These are phyloP conservation scores for Tanaodytes sp. DNA, from an alignment of 2,888 invertebrate species.

Conservation along the genomic window DNA sequence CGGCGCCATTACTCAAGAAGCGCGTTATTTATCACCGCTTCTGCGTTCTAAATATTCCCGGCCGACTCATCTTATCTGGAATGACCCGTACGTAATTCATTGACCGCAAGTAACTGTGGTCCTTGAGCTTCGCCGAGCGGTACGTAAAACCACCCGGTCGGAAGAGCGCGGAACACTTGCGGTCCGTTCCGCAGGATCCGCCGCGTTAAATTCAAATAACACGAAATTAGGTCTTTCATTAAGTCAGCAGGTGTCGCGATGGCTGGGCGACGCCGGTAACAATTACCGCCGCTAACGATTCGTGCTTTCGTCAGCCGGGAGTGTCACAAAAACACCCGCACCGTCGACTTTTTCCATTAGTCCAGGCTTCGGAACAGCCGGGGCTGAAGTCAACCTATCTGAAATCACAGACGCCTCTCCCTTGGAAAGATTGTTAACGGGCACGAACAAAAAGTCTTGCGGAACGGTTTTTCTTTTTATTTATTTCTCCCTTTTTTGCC, in stretches of 20 bases:
- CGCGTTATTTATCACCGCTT: constrained; percentile 33
- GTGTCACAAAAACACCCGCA: background rate
- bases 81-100: constrained; percentile 49
- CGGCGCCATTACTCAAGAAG: constrained; percentile 33
- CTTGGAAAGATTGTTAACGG: constrained; percentile 36
- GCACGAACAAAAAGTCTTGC: too few species aligned
- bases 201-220: constrained; percentile 28
- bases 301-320: too few species aligned
- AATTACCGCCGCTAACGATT: background rate
- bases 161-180: constrained; percentile 26
- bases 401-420: constrained; percentile 17
- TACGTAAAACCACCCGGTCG: constrained; percentile 19
- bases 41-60: constrained; percentile 43
- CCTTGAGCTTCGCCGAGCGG: constrained; percentile 19
- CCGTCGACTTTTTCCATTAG: background rate
- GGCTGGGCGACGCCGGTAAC: too few species aligned
- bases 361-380: too few species aligned
- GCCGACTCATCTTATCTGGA: constrained; percentile 43
- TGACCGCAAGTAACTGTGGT: constrained; percentile 32
- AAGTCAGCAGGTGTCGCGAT: constrained; percentile 2
- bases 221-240: constrained; percentile 17
- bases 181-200: constrained; percentile 4
- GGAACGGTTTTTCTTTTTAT: too few species aligned
- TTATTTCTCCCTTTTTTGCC: too few species aligned
- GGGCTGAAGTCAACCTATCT: constrained; percentile 3